Evolutionary conservation across 1,140 invertebrate genomes (phyloP).

Genomic region (Brevipalpus yothersi): DNA sequence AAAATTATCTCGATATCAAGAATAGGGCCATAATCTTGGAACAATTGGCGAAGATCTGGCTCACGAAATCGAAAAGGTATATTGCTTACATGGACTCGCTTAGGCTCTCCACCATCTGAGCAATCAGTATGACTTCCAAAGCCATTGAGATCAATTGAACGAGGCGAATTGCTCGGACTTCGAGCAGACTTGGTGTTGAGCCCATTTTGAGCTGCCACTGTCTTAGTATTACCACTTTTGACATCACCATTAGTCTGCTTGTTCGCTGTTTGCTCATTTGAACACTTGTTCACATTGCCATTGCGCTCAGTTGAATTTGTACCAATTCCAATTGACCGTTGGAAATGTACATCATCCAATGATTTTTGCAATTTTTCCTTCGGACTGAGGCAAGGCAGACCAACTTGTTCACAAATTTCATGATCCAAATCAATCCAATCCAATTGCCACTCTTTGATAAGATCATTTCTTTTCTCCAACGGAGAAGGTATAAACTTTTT

Average conservation of each 20-base stretch:
- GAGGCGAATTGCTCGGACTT: not conserved
- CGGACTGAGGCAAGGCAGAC: not conserved
- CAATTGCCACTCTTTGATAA: not conserved
- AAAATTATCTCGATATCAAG: conserved; percentile 99
- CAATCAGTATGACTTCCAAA: not conserved
- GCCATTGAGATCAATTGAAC: not conserved
- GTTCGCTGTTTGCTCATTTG: too few species aligned
- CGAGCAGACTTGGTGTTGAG: too few species aligned
- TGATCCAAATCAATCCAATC: not conserved
- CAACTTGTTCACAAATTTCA: not conserved
- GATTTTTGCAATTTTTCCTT: not conserved
- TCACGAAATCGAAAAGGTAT: conserved; percentile 97
- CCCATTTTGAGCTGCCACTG: too few species aligned
- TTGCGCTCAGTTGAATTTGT: not conserved
- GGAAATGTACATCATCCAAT: not conserved
- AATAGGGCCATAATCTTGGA: conserved; percentile 91
- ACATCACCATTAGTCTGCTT: too few species aligned
- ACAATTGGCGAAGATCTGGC: conserved; percentile 83
- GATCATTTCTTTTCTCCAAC: not conserved
- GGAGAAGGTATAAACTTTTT: not conserved
- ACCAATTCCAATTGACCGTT: not conserved
- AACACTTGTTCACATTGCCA: too few species aligned
- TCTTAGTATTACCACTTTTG: too few species aligned
- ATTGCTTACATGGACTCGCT: conserved; percentile 82
- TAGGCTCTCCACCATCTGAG: conserved; percentile 17